These are phyloP conservation scores for Melangyna quadrimaculata DNA, from an alignment of 2,888 invertebrate species.

Conservation along the genomic window DNA sequence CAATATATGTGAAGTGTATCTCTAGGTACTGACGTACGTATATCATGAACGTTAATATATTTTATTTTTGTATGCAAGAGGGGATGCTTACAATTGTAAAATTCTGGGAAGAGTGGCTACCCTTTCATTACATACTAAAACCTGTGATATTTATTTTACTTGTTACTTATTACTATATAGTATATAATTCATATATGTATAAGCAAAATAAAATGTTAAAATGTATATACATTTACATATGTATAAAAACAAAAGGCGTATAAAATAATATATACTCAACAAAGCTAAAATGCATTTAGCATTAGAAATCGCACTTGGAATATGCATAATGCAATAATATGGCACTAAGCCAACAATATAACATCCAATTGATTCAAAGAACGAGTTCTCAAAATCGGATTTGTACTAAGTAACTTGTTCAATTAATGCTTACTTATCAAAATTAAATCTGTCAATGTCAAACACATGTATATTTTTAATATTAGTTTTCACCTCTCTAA, in stretches of 20 bases:
- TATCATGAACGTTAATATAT: neutral
- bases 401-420: neutral
- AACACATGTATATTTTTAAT: neutral
- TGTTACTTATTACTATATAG: neutral
- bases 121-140: neutral
- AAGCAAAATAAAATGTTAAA: neutral
- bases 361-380: neutral
- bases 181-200: no score
- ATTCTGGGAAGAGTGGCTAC: slow-evolving; percentile 25
- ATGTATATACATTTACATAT: neutral
- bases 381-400: neutral
- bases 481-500: neutral
- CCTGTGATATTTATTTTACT: neutral
- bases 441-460: neutral
- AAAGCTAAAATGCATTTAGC: neutral
- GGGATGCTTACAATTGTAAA: slow-evolving; percentile 31
- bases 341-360: neutral
- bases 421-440: neutral
- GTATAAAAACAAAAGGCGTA: neutral
- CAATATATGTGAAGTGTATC: neutral
- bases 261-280: neutral
- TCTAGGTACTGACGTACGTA: neutral
- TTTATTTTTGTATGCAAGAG: neutral
- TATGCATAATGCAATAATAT: neutral
- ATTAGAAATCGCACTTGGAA: neutral